A percentile compares a stretch with the other conserved stretches of the same genome.
phyloP scores from a whole-genome alignment of 1,140 invertebrate species.

The Drosophila pectinifera region DNA sequence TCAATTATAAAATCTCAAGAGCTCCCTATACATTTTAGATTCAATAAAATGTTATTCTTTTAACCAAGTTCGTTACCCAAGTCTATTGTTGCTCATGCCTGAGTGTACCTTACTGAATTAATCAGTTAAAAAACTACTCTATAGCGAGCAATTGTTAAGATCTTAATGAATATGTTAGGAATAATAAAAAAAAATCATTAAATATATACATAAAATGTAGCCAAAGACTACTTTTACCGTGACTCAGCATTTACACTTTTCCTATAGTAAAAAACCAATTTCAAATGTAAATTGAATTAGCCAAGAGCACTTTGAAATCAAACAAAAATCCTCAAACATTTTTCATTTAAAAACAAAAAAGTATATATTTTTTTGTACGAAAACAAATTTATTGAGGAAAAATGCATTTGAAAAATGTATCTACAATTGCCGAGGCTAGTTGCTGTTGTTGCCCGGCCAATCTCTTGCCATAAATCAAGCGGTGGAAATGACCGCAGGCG shows the following conservation, averaged over 20 bases:
- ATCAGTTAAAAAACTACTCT: background rate
- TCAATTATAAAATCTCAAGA: too few species aligned
- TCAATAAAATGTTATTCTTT: too few species aligned
- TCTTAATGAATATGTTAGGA: background rate
- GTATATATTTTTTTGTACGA: slow-evolving; percentile 16
- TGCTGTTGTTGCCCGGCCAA: slow-evolving; percentile 57
- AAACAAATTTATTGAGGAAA: slow-evolving; percentile 40
- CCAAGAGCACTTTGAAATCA: slow-evolving; percentile 42
- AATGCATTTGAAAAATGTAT: slow-evolving; percentile 76
- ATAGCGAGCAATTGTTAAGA: background rate
- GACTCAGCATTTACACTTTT: background rate
- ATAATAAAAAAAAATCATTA: background rate
- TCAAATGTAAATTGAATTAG: slow-evolving; percentile 65
- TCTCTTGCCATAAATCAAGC: slow-evolving; percentile 82
- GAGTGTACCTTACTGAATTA: too few species aligned
- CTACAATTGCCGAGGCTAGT: slow-evolving; percentile 74
- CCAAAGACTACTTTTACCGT: background rate
- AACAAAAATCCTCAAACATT: slow-evolving; percentile 49
- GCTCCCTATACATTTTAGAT: too few species aligned
- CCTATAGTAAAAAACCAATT: slow-evolving; percentile 28
- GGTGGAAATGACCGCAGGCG: slow-evolving; percentile 78
- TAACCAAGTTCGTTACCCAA: background rate
- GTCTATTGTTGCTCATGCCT: too few species aligned
- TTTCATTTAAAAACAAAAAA: slow-evolving; percentile 49
- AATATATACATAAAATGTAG: too few species aligned